Evolutionary conservation across 2,888 invertebrate genomes (phyloP), one percentile per base, ranked within the genome.

Genomic region (Cephus rjabovi): DNA sequence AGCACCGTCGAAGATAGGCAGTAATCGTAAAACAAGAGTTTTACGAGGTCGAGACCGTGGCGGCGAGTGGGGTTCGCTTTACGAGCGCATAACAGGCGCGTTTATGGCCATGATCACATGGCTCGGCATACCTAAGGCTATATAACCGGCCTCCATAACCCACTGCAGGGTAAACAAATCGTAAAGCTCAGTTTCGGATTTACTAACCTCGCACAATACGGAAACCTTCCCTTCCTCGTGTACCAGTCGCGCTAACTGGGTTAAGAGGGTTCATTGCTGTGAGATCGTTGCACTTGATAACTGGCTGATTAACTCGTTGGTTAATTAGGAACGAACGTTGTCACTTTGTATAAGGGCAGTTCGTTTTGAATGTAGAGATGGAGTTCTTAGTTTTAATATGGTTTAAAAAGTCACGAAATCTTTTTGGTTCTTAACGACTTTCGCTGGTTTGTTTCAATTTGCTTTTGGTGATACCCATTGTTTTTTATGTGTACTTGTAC

Each of bases 21-120:
- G 87, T 85, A 88, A 90, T 90, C 91, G 91, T 91, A 90, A 90
- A 91, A 88, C 90, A 87, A 85, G 87, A 87, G 87, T 90, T 91
- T 91, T 91, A 91, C 90, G 91, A 91, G 88, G 86, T 84, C 74
- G 82, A 83, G 83, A 80, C 81, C 81, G 80, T 76, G 69, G 76
- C 86, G 85, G 83, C 83, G 87, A 86, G 88, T 86, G 87, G 89
- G 88, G 86, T 83, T 88, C 89, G 88, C 86, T 91, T 91, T 91
- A 91, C 91, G 91, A 91, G 91, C 89, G 89, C 90, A 90, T 91
- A 91, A 91, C 91, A 90, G 90, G 88, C 89, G 88, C 91, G 91
- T 91, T 91, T 91, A 91, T 91, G 90, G 90, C 88, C 87, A 87
- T 88, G 90, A 90, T 91, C 91, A 89, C 90, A 89, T 90, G 90